Evolutionary conservation across 2,113 vertebrate species (phyloP).

Genomic region (Probosciger aterrimus): DNA sequence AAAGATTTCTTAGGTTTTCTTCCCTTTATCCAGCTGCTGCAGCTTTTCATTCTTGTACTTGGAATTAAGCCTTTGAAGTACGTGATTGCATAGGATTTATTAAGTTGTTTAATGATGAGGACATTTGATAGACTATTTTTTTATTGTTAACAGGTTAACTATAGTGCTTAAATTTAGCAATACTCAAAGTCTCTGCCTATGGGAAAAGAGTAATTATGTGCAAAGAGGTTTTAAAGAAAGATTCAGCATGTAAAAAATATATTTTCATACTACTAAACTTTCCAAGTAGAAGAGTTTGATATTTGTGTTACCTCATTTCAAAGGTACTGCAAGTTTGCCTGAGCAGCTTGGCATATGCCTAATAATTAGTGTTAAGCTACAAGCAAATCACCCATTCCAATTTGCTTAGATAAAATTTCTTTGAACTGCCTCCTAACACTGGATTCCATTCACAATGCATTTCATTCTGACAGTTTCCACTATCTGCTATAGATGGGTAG

Average conservation of each 20-base stretch:
- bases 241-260: neutral
- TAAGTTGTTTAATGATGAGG: neutral
- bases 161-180: neutral
- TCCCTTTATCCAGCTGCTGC: neutral
- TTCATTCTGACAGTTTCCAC: slow-evolving; percentile 13
- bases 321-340: neutral
- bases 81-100: neutral
- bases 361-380: slow-evolving; percentile 38
- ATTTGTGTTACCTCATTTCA: slow-evolving; percentile 39
- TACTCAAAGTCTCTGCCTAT: neutral
- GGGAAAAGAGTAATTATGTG: slow-evolving; percentile 23
- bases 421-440: slow-evolving; percentile 48
- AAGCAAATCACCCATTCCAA: slow-evolving; percentile 40
- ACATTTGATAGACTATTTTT: neutral
- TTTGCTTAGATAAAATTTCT: slow-evolving; percentile 52
- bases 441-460: neutral
- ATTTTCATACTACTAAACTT: neutral
- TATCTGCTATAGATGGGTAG: neutral
- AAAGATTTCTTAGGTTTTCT: neutral
- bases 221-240: slow-evolving; percentile 30
- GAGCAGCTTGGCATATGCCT: neutral
- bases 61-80: neutral
- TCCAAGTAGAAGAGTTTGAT: neutral
- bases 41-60: neutral
- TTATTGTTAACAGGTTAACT: neutral